Evolutionary conservation across 1,140 invertebrate genomes (phyloP).

Genomic region (Lasioglossum albipes): DNA sequence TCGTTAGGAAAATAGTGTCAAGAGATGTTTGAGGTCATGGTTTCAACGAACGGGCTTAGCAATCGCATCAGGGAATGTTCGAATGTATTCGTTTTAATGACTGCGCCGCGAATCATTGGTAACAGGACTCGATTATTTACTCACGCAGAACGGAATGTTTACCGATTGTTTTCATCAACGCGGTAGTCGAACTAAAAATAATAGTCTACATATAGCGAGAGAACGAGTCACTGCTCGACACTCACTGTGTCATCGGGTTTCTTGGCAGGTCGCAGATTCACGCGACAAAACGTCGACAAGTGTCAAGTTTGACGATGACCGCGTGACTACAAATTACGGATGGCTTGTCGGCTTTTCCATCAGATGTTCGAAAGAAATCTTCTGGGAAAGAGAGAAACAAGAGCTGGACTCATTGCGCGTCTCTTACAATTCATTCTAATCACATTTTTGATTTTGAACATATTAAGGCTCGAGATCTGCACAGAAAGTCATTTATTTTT

Average conservation of each 20-base stretch:
- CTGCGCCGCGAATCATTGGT: background rate
- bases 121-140: background rate
- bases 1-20: no score
- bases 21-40: no score
- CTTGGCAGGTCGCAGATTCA: conserved; percentile 36
- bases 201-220: conserved; percentile 1
- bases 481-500: no score
- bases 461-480: no score
- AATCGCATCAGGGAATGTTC: no score
- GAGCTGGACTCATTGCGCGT: no score
- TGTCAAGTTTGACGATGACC: conserved; percentile 24
- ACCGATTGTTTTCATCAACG: background rate
- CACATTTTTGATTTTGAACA: no score
- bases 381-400: background rate
- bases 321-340: conserved; percentile 17
- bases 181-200: conserved; percentile 32
- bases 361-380: background rate
- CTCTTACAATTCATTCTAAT: no score
- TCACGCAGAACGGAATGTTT: background rate
- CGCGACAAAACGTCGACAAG: conserved; percentile 31
- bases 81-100: background rate
- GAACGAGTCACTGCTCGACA: conserved; percentile 27
- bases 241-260: conserved; percentile 27
- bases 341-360: background rate
- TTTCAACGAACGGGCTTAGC: no score